Percentiles rank a stretch among this genome's conserved stretches.
Conservation (phyloP, 1,140 invertebrate genomes). For the Panulirus ornatus region DNA sequence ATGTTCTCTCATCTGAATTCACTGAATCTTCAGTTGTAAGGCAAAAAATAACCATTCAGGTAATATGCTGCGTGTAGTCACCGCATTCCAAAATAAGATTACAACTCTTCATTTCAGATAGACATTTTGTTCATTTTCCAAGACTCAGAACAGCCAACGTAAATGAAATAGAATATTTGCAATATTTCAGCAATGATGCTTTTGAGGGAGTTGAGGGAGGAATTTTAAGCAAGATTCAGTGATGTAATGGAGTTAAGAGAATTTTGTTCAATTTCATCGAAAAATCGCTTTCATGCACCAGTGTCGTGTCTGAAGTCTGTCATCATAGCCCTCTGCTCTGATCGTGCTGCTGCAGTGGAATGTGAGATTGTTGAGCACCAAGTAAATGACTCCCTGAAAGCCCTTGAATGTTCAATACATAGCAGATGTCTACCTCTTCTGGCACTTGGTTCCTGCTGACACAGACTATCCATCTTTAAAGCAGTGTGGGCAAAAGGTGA, state of each 20-base stretch:
- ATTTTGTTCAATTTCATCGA: constrained; percentile 6
- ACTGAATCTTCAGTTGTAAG: constrained; percentile 19
- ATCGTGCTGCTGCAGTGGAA: constrained; percentile 42
- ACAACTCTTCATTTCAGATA: neutral
- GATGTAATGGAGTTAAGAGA: too few relatives aligned
- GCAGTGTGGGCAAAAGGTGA: too few relatives aligned
- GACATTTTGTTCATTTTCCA: too few relatives aligned
- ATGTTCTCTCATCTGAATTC: neutral
- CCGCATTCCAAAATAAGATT: constrained; percentile 29
- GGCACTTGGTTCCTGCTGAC: constrained; percentile 10
- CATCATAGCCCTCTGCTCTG: constrained; percentile 31
- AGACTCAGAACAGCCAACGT: neutral
- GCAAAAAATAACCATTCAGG: constrained; percentile 10
- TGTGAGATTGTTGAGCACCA: too few relatives aligned
- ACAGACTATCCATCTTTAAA: neutral
- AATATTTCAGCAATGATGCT: constrained; percentile 2
- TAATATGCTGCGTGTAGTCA: constrained; percentile 34
- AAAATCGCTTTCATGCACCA: constrained; percentile 33
- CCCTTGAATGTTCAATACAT: too few relatives aligned
- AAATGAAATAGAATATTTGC: too few relatives aligned
- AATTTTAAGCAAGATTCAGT: constrained; percentile 16
- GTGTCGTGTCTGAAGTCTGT: constrained; percentile 28
- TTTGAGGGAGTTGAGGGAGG: constrained; percentile 14
- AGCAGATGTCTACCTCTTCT: neutral
- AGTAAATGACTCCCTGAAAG: too few relatives aligned